These are phyloP conservation scores for Protonibea diacanthus DNA, from an alignment of 2,797 vertebrate species.

Conservation along the genomic window DNA sequence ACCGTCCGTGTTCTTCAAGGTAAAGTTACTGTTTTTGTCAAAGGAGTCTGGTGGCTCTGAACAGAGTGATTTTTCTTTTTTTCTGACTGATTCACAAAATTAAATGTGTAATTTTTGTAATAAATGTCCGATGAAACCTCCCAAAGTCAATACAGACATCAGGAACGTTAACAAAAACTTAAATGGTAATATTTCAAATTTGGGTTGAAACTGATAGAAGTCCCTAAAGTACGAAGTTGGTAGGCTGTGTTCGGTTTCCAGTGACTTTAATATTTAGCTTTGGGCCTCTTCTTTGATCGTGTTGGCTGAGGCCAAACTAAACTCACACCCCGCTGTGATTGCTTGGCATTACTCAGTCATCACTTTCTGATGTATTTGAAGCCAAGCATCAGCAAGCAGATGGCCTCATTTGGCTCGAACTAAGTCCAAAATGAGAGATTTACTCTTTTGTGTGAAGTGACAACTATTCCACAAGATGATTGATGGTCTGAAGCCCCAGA, in stretches of 20 bases:
- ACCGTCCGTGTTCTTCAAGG: no score
- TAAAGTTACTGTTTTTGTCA: no score
- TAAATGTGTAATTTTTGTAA: no score
- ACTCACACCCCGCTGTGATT: not conserved
- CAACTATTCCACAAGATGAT: slow-evolving; percentile 7
- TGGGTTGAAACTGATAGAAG: no score
- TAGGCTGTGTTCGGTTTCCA: not conserved
- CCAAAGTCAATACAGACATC: no score
- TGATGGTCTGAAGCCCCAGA: not conserved
- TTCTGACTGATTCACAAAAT: no score
- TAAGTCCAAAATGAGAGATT: slow-evolving; percentile 27
- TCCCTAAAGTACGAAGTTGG: no score
- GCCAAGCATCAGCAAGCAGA: slow-evolving; percentile 25
- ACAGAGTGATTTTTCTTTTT: no score
- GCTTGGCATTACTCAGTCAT: not conserved
- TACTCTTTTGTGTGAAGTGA: slow-evolving; percentile 10
- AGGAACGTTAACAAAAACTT: no score
- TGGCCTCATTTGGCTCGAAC: slow-evolving; percentile 29
- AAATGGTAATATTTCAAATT: no score
- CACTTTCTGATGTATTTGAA: slow-evolving; percentile 8
- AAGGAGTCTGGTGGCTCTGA: no score
- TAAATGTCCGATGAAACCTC: no score
- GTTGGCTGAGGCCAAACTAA: not conserved
- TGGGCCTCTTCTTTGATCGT: not conserved
- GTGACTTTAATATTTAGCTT: not conserved